Base-by-base conservation (phyloP, 2,797 vertebrate genomes). In the Galaxias olidus region DNA sequence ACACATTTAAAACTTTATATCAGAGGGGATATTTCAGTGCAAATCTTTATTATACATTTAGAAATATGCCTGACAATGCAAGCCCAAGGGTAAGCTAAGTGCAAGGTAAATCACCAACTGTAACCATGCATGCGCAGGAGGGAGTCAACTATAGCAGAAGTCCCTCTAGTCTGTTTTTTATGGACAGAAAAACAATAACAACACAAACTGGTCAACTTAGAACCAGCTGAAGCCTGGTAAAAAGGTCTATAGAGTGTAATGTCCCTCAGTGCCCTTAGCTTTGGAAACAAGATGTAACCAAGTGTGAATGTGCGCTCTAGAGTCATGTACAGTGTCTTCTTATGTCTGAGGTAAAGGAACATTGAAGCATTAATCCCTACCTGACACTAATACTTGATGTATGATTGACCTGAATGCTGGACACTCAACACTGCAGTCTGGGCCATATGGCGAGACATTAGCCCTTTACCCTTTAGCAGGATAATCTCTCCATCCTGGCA, bases 311-410 rank as follows among this genome's bases (percentile, higher is more conserved):
- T 19, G 65, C 17, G 3, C 48, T 59, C 46, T 41, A 44, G 51
- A 71, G 82, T 58, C 62, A 68, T 57, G 63, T 55, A 68, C 68
- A 18, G 71, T 83, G 76, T 83, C 71, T 58, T 59, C 46, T 74
- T 75, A 73, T 82, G 77, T 83, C 56, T 59, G 79, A 88, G 84
- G 88, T 88, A 74, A 88, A 74, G 75, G 75, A 84, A 89, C 88
- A 89, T 86, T 83, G 78, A 67, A 78, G 80, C 84, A 90, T 91
- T 93, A 93, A 93, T 93, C 92, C 84, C 81, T 82, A 91, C 91
- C 90, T 93, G 91, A 93, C 92, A 92, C 92, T 92, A 93, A 93
- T 93, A 92, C 92, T 83, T 88, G 86, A 88, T 89, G 91, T 92
- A 93, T 93, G 91, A 92, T 81, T 93, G 91, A 92, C 91, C 91